Conservation (phyloP, 2,888 invertebrate species). For the Timema podura region DNA sequence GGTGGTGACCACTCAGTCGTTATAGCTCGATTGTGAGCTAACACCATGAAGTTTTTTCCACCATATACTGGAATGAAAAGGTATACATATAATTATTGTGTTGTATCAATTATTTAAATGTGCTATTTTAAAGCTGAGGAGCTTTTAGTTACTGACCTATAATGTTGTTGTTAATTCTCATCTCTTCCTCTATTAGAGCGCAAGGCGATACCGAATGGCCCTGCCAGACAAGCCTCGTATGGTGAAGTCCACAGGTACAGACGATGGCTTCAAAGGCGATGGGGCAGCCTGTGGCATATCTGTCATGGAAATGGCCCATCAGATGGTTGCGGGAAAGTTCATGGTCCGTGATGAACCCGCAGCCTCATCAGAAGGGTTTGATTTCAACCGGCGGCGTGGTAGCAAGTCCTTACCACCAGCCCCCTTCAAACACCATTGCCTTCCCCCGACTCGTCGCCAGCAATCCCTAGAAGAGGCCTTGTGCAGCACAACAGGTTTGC, state of each 20-base stretch:
- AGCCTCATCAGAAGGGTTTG: constrained; percentile 42
- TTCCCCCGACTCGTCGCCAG: constrained; percentile 56
- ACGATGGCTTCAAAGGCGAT: constrained; percentile 65
- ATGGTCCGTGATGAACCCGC: constrained; percentile 36
- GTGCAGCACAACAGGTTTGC: constrained; percentile 8
- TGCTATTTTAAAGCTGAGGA: too few species aligned
- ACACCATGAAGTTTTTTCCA: too few species aligned
- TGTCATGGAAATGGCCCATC: constrained; percentile 55
- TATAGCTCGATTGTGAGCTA: too few species aligned
- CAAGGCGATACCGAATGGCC: constrained; percentile 17
- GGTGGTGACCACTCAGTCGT: too few species aligned
- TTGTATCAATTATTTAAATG: too few species aligned
- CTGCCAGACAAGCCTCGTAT: constrained; percentile 7
- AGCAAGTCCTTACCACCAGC: constrained; percentile 68
- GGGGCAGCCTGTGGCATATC: constrained; percentile 66
- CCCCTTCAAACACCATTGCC: constrained; percentile 52
- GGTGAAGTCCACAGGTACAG: constrained; percentile 55
- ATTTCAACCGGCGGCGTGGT: constrained; percentile 51
- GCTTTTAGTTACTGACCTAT: too few species aligned
- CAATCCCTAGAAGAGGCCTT: constrained; percentile 39
- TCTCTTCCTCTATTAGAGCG: constrained; percentile 2
- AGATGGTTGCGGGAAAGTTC: constrained; percentile 44
- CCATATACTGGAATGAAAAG: too few species aligned
- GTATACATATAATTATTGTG: too few species aligned
- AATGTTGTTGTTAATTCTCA: too few species aligned